Evolutionary conservation across 1,140 invertebrate genomes (phyloP).

Genomic region (Rhynchophorus ferrugineus): DNA sequence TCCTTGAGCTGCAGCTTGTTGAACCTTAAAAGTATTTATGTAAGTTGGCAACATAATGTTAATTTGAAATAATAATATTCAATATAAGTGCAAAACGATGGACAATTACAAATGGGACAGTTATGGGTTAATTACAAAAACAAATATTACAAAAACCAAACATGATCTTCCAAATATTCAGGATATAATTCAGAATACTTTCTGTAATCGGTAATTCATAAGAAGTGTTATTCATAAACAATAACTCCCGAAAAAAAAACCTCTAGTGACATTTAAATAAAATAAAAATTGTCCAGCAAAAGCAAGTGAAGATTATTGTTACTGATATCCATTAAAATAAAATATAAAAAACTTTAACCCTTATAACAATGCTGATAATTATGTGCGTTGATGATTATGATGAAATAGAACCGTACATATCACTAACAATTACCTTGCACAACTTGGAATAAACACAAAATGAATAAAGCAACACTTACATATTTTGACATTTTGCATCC

Average conservation of each 20-base stretch:
- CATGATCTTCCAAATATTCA: too few species aligned
- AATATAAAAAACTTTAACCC: too few species aligned
- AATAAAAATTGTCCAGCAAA: too few species aligned
- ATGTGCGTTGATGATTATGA: too few species aligned
- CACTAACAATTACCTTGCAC: neutral
- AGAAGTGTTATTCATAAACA: too few species aligned
- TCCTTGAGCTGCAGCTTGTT: constrained; percentile 53
- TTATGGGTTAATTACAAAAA: neutral
- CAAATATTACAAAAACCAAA: too few species aligned
- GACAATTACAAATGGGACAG: neutral
- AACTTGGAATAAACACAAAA: constrained; percentile 13
- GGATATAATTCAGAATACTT: too few species aligned
- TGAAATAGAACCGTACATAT: too few species aligned
- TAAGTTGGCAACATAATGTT: neutral
- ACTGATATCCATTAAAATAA: too few species aligned
- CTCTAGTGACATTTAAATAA: neutral
- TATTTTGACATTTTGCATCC: constrained; percentile 21
- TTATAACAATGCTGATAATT: too few species aligned
- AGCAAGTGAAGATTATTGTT: too few species aligned
- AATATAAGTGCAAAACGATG: neutral
- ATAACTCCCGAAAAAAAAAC: neutral
- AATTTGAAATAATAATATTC: neutral
- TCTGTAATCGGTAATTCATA: too few species aligned
- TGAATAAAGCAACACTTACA: constrained; percentile 16
- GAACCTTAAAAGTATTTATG: constrained; percentile 41